Evolutionary conservation across 1,140 invertebrate genomes (phyloP), one percentile per base, ranked within the genome.

Genomic region (Acromyrmex heyeri): DNA sequence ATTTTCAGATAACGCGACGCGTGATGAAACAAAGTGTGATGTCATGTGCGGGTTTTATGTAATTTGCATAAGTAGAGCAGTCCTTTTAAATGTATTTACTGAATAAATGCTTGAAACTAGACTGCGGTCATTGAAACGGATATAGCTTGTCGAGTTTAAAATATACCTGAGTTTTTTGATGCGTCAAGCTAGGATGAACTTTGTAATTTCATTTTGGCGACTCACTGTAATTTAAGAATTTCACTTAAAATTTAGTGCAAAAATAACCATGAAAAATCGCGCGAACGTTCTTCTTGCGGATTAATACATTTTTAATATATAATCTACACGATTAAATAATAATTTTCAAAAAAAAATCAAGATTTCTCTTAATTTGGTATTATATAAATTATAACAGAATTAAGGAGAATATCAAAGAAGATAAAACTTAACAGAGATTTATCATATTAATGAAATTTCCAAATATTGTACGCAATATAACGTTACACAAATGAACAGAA

Each of bases 11-110:
- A 24, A 76, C 14, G 18, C 24, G 1, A 64, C 5, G 4, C 55
- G 21, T 55, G 24, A 64, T 48, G 34, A 64, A 64, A n/a, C 18
- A 10, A 48, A 38, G 8, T 48, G 59, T 77, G 76, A 78, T 65
- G 59, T 77, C 75, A 77, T 48, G 10, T 10, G 16, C 24, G 24
- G 34, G 24, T 77, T 48, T 21, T 44, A 27, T 50, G 6, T 64
- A 78, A 78, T 50, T 21, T 50, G 14, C 27, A 27, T 64, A 78
- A 64, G 59, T 78, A 44, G 24, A 18, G 18, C 59, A 78, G 30
- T 78, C 44, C 38, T 78, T 78, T 78, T 48, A 78, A 65, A 61
- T 50, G 24, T 16, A 21, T 24, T 8, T n/a, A 44, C 7, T 62
- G 44, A 65, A 18, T 65, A 65, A 27, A 65, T 16, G 3, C 8